Conservation (phyloP, 2,113 vertebrate species). For the Raphicerus campestris region DNA sequence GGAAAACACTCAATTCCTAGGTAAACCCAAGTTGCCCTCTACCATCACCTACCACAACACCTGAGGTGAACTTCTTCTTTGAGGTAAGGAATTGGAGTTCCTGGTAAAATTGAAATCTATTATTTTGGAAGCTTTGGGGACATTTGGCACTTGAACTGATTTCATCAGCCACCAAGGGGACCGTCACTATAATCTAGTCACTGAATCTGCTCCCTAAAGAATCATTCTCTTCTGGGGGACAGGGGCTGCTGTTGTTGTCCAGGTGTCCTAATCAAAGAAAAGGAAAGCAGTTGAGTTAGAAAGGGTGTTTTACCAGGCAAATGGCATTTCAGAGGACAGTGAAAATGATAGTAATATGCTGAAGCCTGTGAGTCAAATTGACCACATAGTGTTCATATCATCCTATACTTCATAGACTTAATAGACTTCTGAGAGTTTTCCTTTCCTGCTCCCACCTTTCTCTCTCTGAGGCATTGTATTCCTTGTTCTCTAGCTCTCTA, state of each 20-base stretch:
- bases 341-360: background rate
- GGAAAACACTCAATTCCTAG: background rate
- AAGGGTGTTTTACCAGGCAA: background rate
- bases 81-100: background rate
- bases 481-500: background rate
- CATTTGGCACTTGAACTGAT: constrained; percentile 34
- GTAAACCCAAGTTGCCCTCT: background rate
- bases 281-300: background rate
- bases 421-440: background rate
- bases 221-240: background rate
- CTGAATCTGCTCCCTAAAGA: background rate
- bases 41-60: background rate
- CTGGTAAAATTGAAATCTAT: constrained; percentile 38
- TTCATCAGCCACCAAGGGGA: background rate
- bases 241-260: background rate
- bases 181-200: background rate
- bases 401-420: background rate
- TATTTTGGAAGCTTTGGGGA: constrained; percentile 20
- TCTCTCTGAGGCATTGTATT: background rate
- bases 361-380: background rate
- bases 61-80: constrained; percentile 24
- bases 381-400: background rate
- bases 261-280: background rate
- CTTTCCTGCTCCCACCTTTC: background rate
- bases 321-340: background rate